A percentile compares a stretch with the other conserved stretches of the same genome.
Conservation (phyloP, 2,797 vertebrate species). For the Pangasius krempfi region DNA sequence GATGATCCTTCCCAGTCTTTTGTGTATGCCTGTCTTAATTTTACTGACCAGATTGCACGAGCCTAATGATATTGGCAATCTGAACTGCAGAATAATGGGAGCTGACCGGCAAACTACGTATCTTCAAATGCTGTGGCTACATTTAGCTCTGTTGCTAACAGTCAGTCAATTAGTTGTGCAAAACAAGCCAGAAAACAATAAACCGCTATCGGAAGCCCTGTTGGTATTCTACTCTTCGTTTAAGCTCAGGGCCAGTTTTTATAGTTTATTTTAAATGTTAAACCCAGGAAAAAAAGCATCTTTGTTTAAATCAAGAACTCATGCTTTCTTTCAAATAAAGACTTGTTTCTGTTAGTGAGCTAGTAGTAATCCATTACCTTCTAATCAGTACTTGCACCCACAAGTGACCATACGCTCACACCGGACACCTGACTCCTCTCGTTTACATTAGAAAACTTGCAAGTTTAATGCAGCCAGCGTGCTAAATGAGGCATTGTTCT, state of each 20-base stretch:
- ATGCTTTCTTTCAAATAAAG: background rate
- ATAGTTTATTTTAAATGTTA: background rate
- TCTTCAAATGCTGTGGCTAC: background rate
- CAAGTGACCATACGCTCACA: background rate
- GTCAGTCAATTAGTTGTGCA: background rate
- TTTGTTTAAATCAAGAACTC: background rate
- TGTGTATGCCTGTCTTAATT: background rate
- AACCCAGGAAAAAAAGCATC: background rate
- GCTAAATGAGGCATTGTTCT: background rate
- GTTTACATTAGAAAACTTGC: background rate
- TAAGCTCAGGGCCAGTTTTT: background rate
- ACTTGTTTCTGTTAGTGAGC: background rate
- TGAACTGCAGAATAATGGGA: background rate
- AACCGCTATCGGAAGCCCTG: background rate
- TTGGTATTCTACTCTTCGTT: background rate
- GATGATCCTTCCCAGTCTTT: background rate
- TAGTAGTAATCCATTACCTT: background rate
- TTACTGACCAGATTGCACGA: slow-evolving; percentile 6
- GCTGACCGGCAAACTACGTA: background rate
- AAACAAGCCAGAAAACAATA: background rate
- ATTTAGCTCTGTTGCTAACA: background rate
- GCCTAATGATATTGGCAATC: background rate
- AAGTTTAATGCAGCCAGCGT: background rate
- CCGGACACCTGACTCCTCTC: background rate
- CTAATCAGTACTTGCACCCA: background rate